These are phyloP conservation scores for Caenorhabditis afra DNA, from an alignment of 2,888 invertebrate genomes.

Conservation along the genomic window DNA sequence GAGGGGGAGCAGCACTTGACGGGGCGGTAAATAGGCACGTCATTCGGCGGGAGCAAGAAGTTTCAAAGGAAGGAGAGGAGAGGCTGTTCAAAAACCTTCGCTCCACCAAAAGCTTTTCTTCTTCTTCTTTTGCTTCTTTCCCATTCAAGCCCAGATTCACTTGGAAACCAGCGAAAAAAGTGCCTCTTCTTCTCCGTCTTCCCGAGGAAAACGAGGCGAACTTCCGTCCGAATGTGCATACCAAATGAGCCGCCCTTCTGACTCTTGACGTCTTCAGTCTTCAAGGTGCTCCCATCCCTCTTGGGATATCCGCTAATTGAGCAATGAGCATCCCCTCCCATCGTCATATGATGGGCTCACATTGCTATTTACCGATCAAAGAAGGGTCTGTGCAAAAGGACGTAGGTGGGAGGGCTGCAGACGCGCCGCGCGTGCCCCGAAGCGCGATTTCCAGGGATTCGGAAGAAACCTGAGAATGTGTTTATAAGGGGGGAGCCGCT, in stretches of 20 bases:
- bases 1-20: background rate
- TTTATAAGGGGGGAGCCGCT: conserved; percentile 25
- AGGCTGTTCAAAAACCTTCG: conserved; percentile 16
- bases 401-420: conserved; percentile 12
- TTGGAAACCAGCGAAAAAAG: conserved; percentile 6
- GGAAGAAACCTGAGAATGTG: conserved; percentile 51
- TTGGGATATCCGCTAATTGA: conserved; percentile 15
- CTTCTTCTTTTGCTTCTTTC: background rate
- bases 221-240: conserved; percentile 54
- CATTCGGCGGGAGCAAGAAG: conserved; percentile 17
- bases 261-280: conserved; percentile 45
- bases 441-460: conserved; percentile 23
- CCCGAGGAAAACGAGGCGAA: conserved; percentile 12
- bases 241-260: conserved; percentile 32
- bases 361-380: conserved; percentile 26
- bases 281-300: conserved; percentile 19
- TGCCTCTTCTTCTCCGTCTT: too few relatives aligned
- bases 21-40: conserved; percentile 29
- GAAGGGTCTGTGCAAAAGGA: conserved; percentile 21
- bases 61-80: background rate
- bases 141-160: background rate
- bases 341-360: conserved; percentile 3
- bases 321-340: conserved; percentile 3
- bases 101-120: background rate
- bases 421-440: background rate